A percentile compares a stretch with the other conserved stretches of the same genome.
phyloP scores from a whole-genome alignment of 2,888 invertebrate species.

The Diarsia mendica region DNA sequence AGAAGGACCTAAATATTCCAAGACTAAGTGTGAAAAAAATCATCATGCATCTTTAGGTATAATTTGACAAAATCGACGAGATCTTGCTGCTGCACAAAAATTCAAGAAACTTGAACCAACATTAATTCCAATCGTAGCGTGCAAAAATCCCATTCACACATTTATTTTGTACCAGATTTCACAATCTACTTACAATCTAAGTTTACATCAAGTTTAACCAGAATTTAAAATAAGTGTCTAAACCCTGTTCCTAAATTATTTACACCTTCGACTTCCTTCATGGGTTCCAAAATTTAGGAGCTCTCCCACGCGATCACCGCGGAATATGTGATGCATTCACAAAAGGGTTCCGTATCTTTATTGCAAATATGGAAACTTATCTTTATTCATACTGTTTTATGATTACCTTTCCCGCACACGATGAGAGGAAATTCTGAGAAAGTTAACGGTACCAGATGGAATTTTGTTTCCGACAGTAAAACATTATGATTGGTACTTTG shows the following conservation, averaged over 20 bases:
- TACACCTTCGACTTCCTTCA: slow-evolving; percentile 68
- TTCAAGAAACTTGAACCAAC: not conserved
- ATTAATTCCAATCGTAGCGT: not conserved
- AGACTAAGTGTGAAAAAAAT: too few relatives aligned
- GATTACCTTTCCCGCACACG: slow-evolving; percentile 28
- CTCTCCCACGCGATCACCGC: slow-evolving; percentile 66
- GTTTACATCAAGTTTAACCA: slow-evolving; percentile 8
- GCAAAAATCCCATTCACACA: slow-evolving; percentile 28
- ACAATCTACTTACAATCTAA: slow-evolving; percentile 42
- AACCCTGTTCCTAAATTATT: slow-evolving; percentile 52
- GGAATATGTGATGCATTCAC: slow-evolving; percentile 30
- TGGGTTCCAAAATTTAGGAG: slow-evolving; percentile 62
- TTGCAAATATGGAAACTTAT: slow-evolving; percentile 31
- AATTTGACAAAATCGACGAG: not conserved
- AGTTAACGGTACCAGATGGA: not conserved
- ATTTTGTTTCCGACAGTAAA: not conserved
- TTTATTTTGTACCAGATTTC: slow-evolving; percentile 1
- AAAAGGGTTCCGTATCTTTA: slow-evolving; percentile 56
- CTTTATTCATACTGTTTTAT: slow-evolving; percentile 49
- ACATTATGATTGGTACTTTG: not conserved
- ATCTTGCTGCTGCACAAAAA: not conserved
- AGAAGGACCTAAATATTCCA: too few relatives aligned
- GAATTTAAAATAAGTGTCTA: slow-evolving; percentile 23
- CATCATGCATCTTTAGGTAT: too few relatives aligned
- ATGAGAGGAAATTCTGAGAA: slow-evolving; percentile 13